Evolutionary conservation across 2,113 vertebrate species (phyloP).

Genomic region (Theristicus caerulescens): DNA sequence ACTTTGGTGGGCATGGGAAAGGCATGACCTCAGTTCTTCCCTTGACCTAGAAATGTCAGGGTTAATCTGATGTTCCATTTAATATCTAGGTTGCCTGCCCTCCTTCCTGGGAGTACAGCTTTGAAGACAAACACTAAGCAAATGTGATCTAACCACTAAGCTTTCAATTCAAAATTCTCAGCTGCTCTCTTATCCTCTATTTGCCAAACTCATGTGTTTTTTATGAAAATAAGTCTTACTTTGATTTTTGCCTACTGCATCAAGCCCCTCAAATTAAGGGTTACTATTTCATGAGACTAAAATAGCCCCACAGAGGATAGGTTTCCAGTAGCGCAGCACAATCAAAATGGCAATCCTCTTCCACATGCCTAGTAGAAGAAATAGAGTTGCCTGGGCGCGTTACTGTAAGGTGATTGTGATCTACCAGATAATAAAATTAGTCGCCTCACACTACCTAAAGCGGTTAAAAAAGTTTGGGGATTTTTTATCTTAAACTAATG

Average conservation of each 20-base stretch:
- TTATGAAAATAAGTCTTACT: slow-evolving; percentile 1
- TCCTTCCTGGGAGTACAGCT: slow-evolving; percentile 5
- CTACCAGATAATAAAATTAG: background rate
- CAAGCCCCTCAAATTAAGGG: background rate
- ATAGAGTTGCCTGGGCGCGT: background rate
- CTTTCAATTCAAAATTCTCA: slow-evolving; percentile 5
- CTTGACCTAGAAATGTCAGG: slow-evolving; percentile 64
- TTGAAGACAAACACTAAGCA: slow-evolving; percentile 33
- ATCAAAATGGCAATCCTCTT: background rate
- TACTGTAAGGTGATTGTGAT: background rate
- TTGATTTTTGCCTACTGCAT: background rate
- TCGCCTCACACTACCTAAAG: background rate
- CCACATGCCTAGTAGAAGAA: background rate
- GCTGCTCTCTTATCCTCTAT: background rate
- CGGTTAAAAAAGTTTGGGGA: accelerated
- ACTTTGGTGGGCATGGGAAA: slow-evolving; percentile 48
- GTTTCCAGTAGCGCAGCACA: background rate
- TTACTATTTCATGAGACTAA: background rate
- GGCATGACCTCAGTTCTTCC: slow-evolving; percentile 34
- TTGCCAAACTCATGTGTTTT: slow-evolving; percentile 13
- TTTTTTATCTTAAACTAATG: background rate
- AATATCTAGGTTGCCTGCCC: slow-evolving; percentile 43
- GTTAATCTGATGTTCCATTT: slow-evolving; percentile 57
- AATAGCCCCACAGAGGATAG: background rate
- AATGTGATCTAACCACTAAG: background rate